Conservation (phyloP, 2,797 vertebrate species). For the Sebastes steindachneri region DNA sequence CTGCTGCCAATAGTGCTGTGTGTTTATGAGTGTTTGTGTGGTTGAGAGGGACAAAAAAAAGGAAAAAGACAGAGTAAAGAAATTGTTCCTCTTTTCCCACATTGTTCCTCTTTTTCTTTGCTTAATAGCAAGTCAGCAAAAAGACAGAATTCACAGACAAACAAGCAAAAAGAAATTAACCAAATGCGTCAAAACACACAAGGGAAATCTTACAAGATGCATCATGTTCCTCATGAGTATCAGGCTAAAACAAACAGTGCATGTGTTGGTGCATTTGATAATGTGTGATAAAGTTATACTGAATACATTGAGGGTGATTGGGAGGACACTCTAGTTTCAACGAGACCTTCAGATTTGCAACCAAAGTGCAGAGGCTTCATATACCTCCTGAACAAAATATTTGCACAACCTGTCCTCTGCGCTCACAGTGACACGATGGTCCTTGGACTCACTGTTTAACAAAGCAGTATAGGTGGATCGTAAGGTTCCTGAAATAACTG, state of each 20-base stretch:
- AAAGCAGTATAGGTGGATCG: background rate
- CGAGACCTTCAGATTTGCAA: background rate
- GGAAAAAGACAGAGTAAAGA: conserved; percentile 23
- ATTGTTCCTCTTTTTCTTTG: conserved; percentile 50
- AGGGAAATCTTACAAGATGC: background rate
- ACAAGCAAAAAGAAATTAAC: background rate
- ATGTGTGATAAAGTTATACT: background rate
- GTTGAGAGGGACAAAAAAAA: conserved; percentile 7
- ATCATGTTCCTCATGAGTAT: background rate
- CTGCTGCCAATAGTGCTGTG: conserved; percentile 48
- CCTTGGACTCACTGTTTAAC: background rate
- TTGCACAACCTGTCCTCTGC: background rate
- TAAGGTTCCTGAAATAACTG: background rate
- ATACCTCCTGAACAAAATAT: background rate
- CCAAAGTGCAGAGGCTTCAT: background rate
- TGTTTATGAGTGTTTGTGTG: conserved; percentile 21
- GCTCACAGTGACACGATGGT: background rate
- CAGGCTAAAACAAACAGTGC: background rate
- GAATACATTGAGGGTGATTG: background rate
- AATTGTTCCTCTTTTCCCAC: conserved; percentile 38
- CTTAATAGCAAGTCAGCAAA: conserved; percentile 12
- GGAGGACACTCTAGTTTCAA: background rate
- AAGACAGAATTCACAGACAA: conserved; percentile 4
- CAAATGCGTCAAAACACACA: background rate
- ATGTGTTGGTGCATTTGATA: background rate